Evolutionary conservation across 2,113 vertebrate genomes (phyloP).

Genomic region (Sardina pilchardus): DNA sequence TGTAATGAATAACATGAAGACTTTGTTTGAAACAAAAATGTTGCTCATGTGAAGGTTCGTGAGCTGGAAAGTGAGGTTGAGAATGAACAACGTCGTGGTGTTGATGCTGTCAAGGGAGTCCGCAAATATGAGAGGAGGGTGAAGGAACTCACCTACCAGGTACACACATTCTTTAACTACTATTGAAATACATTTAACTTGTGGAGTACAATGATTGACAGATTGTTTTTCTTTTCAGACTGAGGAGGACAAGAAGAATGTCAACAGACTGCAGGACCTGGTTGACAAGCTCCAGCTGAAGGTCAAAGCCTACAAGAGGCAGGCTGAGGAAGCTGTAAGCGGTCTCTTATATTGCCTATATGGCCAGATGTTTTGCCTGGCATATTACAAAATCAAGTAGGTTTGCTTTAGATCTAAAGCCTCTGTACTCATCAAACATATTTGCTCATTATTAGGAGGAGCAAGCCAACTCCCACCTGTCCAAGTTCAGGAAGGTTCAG

Average conservation of each 20-base stretch:
- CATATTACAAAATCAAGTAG: too few species aligned
- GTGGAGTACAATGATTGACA: not conserved
- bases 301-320: constrained; percentile 90
- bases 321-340: constrained; percentile 80
- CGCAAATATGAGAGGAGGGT: constrained; percentile 48
- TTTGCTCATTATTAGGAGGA: too few species aligned
- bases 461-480: too few species aligned
- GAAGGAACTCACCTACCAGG: constrained; percentile 52
- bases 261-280: constrained; percentile 63
- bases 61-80: constrained; percentile 79
- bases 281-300: constrained; percentile 82
- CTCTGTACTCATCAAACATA: too few species aligned
- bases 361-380: too few species aligned
- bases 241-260: constrained; percentile 52
- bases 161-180: not conserved
- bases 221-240: constrained; percentile 25
- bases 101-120: constrained; percentile 45
- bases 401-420: too few species aligned
- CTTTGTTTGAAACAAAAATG: not conserved
- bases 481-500: too few species aligned
- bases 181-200: not conserved
- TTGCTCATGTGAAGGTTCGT: constrained; percentile 62
- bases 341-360: not conserved
- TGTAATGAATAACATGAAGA: not conserved
- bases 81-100: constrained; percentile 73